Percentiles rank a stretch among this genome's conserved stretches.
phyloP scores from a whole-genome alignment of 2,888 invertebrate species.

The Polydrusus cervinus region DNA sequence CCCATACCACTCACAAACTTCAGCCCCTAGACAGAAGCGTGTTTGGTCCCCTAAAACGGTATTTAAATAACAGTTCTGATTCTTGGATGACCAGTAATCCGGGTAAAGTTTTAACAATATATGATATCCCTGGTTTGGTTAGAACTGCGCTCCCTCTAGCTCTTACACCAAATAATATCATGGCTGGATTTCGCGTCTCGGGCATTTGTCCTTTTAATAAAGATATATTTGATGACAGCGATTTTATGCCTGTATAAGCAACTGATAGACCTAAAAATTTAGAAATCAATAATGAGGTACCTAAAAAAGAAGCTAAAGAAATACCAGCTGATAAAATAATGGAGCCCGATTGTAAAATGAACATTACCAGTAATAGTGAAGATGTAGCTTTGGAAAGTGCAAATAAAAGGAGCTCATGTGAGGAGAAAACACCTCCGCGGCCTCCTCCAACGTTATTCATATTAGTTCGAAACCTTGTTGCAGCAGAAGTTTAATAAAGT shows the following conservation, averaged over 20 bases:
- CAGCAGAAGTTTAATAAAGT: neutral
- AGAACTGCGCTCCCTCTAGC: neutral
- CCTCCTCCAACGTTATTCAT: neutral
- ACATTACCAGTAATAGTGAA: neutral
- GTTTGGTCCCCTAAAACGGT: constrained; percentile 4
- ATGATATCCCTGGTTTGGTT: constrained; percentile 4
- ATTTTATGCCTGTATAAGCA: constrained; percentile 5
- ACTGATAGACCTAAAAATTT: constrained; percentile 6
- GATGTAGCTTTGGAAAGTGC: neutral
- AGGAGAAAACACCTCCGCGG: neutral
- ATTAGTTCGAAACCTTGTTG: neutral
- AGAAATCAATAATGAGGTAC: neutral
- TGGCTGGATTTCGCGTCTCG: neutral
- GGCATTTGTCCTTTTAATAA: constrained; percentile 12
- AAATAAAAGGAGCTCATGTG: neutral
- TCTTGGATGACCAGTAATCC: neutral
- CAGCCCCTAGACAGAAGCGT: constrained; percentile 17
- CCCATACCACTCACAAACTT: constrained; percentile 2
- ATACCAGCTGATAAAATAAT: neutral
- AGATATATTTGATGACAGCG: constrained; percentile 18
- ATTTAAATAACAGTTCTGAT: neutral
- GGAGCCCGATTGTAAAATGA: neutral
- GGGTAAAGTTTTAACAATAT: neutral
- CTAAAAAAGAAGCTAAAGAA: neutral
- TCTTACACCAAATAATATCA: neutral